Evolutionary conservation across 2,888 invertebrate genomes (phyloP).

Genomic region (Lasioglossum malachurum): DNA sequence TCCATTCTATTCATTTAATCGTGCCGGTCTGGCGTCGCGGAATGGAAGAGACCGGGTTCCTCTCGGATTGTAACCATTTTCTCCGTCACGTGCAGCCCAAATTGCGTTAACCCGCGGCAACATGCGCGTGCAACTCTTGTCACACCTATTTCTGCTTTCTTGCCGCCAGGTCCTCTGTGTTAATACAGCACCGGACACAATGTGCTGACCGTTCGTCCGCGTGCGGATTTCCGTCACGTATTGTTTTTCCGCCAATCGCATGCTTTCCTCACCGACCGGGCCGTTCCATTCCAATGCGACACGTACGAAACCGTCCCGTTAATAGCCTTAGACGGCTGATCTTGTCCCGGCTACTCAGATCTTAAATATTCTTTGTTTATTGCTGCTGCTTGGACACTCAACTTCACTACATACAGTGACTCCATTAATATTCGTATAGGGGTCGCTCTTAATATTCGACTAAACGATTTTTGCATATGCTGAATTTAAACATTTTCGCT

Average conservation of each 20-base stretch:
- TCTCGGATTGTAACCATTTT: conserved; percentile 29
- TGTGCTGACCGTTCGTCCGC: conserved; percentile 38
- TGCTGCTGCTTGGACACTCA: background rate
- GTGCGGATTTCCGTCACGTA: conserved; percentile 45
- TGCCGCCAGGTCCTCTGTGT: conserved; percentile 15
- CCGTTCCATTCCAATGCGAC: conserved; percentile 25
- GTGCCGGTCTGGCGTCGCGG: background rate
- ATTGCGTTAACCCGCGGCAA: conserved; percentile 31
- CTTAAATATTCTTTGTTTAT: background rate
- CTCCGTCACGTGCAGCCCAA: conserved; percentile 27
- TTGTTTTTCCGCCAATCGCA: conserved; percentile 49
- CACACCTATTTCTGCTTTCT: conserved; percentile 38
- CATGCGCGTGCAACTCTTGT: conserved; percentile 35
- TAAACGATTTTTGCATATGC: too few relatives aligned
- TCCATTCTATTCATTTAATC: conserved; percentile 29
- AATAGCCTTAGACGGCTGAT: conserved; percentile 19
- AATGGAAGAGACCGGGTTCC: background rate
- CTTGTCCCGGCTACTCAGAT: background rate
- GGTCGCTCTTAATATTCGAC: too few relatives aligned
- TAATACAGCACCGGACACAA: conserved; percentile 42
- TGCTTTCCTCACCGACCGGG: background rate
- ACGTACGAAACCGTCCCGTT: conserved; percentile 31
- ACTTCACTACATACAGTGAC: too few relatives aligned
- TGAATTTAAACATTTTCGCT: too few relatives aligned
- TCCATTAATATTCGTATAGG: too few relatives aligned